Evolutionary conservation across 37 sponge, comb jelly and placozoan species (phyloP).

Genomic region (Diacarnus erythraeanus): DNA sequence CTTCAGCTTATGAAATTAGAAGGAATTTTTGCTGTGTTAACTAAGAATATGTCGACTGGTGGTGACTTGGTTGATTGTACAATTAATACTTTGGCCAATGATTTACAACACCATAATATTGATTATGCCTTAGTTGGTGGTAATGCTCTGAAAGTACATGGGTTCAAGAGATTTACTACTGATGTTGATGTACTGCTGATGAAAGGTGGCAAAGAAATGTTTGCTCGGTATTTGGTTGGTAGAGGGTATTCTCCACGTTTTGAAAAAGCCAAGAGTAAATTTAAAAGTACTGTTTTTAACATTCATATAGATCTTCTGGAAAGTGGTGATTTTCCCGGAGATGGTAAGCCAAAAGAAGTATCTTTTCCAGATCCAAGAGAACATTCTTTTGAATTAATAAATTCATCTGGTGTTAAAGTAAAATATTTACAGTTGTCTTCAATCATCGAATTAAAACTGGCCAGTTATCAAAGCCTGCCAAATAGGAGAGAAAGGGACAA

Average conservation of each 20-base stretch:
- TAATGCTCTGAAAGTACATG: slow-evolving; percentile 16
- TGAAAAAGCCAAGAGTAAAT: slow-evolving; percentile 13
- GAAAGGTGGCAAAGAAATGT: slow-evolving; percentile 3
- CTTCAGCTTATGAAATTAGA: too few relatives aligned
- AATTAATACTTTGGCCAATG: neutral
- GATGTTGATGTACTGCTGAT: neutral
- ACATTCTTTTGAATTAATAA: neutral
- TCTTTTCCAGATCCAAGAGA: slow-evolving; percentile 1
- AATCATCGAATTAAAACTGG: slow-evolving; percentile 5
- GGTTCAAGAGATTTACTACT: slow-evolving; percentile 1
- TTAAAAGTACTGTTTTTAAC: neutral
- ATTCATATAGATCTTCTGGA: slow-evolving; percentile 6
- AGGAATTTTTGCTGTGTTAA: too few relatives aligned
- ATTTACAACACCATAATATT: slow-evolving; percentile 2
- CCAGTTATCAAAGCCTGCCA: slow-evolving; percentile 6
- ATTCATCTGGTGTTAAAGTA: neutral
- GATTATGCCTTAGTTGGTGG: slow-evolving; percentile 9
- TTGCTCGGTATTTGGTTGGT: slow-evolving; percentile 1
- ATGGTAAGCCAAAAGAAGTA: slow-evolving; percentile 8
- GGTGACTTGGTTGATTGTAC: neutral
- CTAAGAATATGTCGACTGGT: neutral
- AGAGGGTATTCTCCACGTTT: slow-evolving; percentile 2
- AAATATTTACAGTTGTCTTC: slow-evolving; percentile 7
- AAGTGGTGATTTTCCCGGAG: slow-evolving; percentile 5
- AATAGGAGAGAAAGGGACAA: neutral